Conservation (phyloP, 2,797 vertebrate genomes). For the Tenualosa ilisha region DNA sequence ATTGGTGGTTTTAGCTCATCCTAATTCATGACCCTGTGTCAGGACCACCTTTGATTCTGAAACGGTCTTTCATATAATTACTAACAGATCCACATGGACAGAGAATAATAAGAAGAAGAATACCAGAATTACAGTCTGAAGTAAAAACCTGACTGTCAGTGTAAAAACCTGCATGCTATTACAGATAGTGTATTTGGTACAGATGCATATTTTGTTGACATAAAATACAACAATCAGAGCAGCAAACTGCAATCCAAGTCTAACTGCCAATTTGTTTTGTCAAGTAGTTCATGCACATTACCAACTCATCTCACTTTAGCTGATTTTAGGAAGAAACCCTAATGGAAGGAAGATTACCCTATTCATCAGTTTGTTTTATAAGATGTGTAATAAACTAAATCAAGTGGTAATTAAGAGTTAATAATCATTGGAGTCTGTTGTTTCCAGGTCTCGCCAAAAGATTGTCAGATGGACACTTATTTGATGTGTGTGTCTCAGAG, state of each 20-base stretch:
- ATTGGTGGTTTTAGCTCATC: neutral
- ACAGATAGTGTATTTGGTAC: neutral
- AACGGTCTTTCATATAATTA: neutral
- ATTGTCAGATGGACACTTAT: neutral
- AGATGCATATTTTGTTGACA: no score
- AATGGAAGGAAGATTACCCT: neutral
- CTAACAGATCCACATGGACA: neutral
- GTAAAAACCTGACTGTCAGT: neutral
- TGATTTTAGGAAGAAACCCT: neutral
- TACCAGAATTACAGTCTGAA: no score
- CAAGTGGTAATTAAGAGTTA: neutral
- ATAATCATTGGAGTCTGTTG: neutral
- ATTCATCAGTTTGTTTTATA: neutral
- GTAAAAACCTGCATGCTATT: neutral
- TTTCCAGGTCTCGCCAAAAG: neutral
- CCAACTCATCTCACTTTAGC: neutral
- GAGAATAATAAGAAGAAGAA: no score
- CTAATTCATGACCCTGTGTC: neutral
- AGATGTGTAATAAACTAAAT: neutral
- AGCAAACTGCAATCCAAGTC: no score
- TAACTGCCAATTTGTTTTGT: no score
- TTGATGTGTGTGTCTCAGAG: neutral
- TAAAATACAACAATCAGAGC: no score
- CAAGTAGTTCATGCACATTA: neutral
- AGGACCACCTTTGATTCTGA: neutral